Conservation (phyloP, 30 jellyfish, hydroid and myxozoan species). For the Cassiopea andromeda region DNA sequence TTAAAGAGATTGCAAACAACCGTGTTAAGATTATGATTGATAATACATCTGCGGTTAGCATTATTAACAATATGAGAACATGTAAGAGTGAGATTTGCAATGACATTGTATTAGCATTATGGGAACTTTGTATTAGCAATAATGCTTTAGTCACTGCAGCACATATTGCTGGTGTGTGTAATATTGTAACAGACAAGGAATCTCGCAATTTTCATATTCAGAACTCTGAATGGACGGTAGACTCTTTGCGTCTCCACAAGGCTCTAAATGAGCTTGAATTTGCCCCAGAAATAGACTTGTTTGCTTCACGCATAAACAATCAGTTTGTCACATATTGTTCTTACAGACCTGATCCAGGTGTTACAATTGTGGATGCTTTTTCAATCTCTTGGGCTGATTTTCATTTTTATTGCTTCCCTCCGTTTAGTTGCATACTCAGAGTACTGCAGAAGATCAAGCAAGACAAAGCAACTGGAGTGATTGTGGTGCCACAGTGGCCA, state of each 20-base stretch:
- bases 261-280: background rate
- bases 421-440: background rate
- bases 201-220: conserved; percentile 24
- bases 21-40: conserved; percentile 43
- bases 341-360: background rate
- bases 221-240: conserved; percentile 47
- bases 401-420: background rate
- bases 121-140: conserved; percentile 26
- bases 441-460: background rate
- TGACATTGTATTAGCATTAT: conserved; percentile 5
- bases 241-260: background rate
- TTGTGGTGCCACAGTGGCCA: background rate
- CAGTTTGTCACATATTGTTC: background rate
- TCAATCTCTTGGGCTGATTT: background rate
- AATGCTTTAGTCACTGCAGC: conserved; percentile 39
- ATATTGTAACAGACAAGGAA: conserved; percentile 36
- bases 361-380: background rate
- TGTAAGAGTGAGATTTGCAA: conserved; percentile 31
- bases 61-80: conserved; percentile 65
- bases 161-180: conserved; percentile 46
- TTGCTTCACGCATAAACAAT: background rate
- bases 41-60: conserved; percentile 45
- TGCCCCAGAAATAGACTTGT: background rate
- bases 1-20: background rate
- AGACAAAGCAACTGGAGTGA: background rate